phyloP scores from a whole-genome alignment of 2,113 vertebrate genomes.

The Steatornis caripensis region DNA sequence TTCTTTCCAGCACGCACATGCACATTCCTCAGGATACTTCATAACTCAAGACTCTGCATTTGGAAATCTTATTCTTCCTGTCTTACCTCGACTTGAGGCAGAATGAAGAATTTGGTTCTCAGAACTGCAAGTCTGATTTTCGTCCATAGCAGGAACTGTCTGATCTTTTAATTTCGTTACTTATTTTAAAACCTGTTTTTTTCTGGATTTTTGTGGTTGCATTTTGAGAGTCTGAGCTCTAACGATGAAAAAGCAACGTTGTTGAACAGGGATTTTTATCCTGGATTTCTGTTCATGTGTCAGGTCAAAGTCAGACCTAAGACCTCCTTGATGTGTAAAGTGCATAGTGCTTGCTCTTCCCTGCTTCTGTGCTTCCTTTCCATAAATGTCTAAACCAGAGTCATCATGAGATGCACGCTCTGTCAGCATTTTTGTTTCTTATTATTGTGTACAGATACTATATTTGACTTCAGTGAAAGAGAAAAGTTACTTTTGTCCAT shows the following conservation, averaged over 20 bases:
- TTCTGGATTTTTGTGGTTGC: not conserved
- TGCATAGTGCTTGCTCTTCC: not conserved
- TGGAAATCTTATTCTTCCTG: constrained; percentile 97
- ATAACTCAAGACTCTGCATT: constrained; percentile 98
- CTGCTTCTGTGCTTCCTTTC: constrained; percentile 20
- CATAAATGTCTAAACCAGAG: not conserved
- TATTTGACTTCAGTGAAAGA: not conserved
- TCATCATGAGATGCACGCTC: not conserved
- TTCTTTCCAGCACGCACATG: constrained; percentile 87
- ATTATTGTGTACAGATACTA: not conserved
- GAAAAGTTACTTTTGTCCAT: not conserved
- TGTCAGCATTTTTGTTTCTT: not conserved
- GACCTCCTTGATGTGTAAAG: not conserved
- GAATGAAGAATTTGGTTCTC: constrained; percentile 71
- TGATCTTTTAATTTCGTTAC: not conserved
- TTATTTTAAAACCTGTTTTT: not conserved
- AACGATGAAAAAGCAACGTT: not conserved
- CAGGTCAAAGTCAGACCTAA: not conserved
- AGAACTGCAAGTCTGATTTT: not conserved
- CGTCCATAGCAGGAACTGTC: not conserved
- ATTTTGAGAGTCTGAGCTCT: not conserved
- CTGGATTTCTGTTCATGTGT: not conserved
- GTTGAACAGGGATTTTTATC: not conserved
- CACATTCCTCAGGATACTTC: constrained; percentile 95
- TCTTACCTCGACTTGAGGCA: constrained; percentile 88